Evolutionary conservation across 2,113 vertebrate species (phyloP), one percentile per base, ranked within the genome.

Genomic region (Pterocles gutturalis): DNA sequence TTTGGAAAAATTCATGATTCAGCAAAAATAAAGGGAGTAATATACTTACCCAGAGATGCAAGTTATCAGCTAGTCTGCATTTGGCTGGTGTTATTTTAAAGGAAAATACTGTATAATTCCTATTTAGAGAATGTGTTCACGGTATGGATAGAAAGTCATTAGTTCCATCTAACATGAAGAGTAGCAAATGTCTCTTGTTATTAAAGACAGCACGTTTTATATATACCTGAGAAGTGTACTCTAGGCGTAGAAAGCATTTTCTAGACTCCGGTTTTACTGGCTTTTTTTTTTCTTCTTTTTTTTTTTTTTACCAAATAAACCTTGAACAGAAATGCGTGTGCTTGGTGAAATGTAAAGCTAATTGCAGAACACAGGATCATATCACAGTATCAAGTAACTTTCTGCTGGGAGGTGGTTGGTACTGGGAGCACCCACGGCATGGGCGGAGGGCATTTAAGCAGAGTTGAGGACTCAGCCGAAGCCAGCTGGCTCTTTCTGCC

Each of bases 111-210:
- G 92, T 89, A 93, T 96, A 97, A 95, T 95, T 97, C 77, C 81
- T 95, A 26, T 51, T 84, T 80, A 87, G 83, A 92, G 77, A 96
- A 87, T 95, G 45, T 85, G 83, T 97, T 97, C 96, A 95, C 87
- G 94, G 94, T 94, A 49, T 54, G 87, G 81, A 14, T 89, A 49
- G 91, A 95, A 89, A 84, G 83, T 70, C 81, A 92, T 97, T 95
- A 97, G 96, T 97, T 97, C 95, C 95, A 91, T 96, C 91, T 91
- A 79, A 95, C 91, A 76, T 31, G 61, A 96, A 87, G 77, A 97
- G 75, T 83, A 90, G 82, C 82, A 94, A 96, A 96, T 85, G 84
- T 41, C 75, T 80, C 49, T 38, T 33, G 49, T 84, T 85, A 79
- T 95, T 89, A 87, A 84, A 89, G 83, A 43, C 83, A 79, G 89